A percentile compares a stretch with the other conserved stretches of the same genome.
Conservation (phyloP, 1,140 invertebrate genomes). For the Trichonephila clavipes region DNA sequence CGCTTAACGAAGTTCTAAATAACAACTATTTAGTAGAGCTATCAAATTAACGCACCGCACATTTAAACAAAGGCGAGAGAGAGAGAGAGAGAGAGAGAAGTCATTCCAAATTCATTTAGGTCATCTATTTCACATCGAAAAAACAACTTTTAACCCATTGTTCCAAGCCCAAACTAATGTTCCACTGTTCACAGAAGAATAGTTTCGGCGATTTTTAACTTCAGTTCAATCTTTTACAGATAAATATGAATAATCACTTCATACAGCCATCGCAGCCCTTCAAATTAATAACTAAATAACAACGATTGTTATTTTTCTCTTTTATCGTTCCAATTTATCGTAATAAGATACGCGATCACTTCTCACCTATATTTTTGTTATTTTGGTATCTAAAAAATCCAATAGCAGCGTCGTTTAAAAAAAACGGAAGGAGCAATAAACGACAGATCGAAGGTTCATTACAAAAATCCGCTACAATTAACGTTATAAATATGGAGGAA, state of each 20-base stretch:
- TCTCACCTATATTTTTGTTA: neutral
- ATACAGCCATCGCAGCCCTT: neutral
- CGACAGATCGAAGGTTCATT: neutral
- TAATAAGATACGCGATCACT: neutral
- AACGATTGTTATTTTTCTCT: neutral
- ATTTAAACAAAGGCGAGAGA: too few species aligned
- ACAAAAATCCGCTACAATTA: neutral
- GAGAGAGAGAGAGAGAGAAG: neutral
- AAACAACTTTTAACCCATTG: constrained; percentile 1
- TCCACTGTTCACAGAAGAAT: neutral
- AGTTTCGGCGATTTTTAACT: neutral
- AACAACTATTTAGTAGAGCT: too few species aligned
- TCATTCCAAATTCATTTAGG: neutral
- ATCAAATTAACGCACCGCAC: too few species aligned
- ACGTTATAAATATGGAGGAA: neutral
- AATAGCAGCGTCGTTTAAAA: neutral
- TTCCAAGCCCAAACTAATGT: neutral
- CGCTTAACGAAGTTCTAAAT: too few species aligned
- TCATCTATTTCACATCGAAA: neutral
- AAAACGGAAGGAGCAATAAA: neutral
- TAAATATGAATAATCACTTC: neutral
- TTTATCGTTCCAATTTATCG: constrained; percentile 4
- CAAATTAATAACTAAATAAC: neutral
- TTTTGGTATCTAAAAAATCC: neutral
- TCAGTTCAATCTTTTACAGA: neutral